Evolutionary conservation across 1,140 invertebrate genomes (phyloP).

Genomic region (Drosophila asahinai): DNA sequence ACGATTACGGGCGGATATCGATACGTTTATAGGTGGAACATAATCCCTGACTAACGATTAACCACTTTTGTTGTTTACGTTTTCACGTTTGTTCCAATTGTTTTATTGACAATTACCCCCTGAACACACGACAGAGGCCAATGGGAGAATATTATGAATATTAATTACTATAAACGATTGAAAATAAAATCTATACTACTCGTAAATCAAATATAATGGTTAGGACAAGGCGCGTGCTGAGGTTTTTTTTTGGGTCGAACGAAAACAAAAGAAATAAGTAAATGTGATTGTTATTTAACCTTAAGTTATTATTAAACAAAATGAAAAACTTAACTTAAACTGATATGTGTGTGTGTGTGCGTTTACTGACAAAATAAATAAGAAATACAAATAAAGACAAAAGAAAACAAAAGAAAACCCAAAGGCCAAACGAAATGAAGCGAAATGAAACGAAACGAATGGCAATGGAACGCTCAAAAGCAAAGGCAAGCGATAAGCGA

Average conservation of each 20-base stretch:
- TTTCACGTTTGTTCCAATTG: constrained; percentile 74
- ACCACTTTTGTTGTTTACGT: constrained; percentile 65
- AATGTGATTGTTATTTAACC: constrained; percentile 84
- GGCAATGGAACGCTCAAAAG: constrained; percentile 32
- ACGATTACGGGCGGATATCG: constrained; percentile 4
- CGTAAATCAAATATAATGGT: constrained; percentile 53
- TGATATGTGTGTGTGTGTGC: constrained; percentile 66
- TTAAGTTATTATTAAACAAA: constrained; percentile 77
- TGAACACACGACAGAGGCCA: constrained; percentile 13
- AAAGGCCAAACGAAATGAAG: constrained; percentile 4
- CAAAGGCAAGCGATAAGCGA: constrained; percentile 21
- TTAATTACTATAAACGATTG: constrained; percentile 37
- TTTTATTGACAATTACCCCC: constrained; percentile 78
- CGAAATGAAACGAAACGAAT: constrained; percentile 22
- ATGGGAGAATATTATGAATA: constrained; percentile 55
- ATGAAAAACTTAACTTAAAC: constrained; percentile 45
- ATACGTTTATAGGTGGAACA: constrained; percentile 32
- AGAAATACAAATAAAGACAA: constrained; percentile 5
- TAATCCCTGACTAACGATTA: constrained; percentile 47
- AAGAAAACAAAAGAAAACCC: constrained; percentile 6
- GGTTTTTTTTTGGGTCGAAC: constrained; percentile 68
- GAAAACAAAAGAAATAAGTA: constrained; percentile 68
- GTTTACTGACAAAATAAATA: constrained; percentile 42
- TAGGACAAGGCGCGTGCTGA: constrained; percentile 29
- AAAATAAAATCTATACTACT: constrained; percentile 34